These are phyloP conservation scores for Cinclus mexicanus DNA, from an alignment of 2,113 vertebrate genomes.

Conservation along the genomic window DNA sequence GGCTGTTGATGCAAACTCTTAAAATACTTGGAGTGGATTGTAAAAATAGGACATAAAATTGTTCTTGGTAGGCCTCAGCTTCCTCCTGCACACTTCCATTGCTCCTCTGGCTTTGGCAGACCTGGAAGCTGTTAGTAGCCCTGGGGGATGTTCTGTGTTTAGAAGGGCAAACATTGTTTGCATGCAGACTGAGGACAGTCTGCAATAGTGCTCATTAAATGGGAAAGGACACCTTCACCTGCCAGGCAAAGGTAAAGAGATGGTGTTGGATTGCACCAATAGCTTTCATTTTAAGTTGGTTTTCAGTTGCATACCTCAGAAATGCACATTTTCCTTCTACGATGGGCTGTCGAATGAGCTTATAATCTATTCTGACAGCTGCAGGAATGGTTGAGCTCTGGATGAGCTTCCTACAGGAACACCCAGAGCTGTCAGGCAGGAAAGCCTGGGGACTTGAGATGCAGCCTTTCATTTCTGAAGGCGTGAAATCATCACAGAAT, in stretches of 20 bases:
- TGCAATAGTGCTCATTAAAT: neutral
- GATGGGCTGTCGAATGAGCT: neutral
- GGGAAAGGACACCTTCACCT: neutral
- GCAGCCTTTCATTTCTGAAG: neutral
- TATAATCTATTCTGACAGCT: neutral
- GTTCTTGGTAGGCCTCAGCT: neutral
- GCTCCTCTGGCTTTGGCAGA: neutral
- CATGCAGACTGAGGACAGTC: neutral
- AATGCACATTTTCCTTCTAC: neutral
- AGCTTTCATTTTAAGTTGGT: neutral
- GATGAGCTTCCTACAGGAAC: neutral
- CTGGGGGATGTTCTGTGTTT: neutral
- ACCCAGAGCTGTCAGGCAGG: neutral
- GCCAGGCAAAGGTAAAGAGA: neutral
- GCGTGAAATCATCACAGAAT: neutral
- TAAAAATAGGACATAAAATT: constrained; percentile 1
- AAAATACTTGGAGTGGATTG: neutral
- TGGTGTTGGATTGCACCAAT: neutral
- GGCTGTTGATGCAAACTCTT: neutral
- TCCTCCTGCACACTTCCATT: neutral
- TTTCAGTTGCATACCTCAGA: neutral
- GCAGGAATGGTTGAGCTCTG: neutral
- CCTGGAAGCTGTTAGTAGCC: neutral
- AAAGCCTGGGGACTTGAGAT: neutral
- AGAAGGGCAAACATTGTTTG: neutral